These are phyloP conservation scores for Falco punctatus DNA, from an alignment of 2,113 vertebrate genomes.

Conservation along the genomic window DNA sequence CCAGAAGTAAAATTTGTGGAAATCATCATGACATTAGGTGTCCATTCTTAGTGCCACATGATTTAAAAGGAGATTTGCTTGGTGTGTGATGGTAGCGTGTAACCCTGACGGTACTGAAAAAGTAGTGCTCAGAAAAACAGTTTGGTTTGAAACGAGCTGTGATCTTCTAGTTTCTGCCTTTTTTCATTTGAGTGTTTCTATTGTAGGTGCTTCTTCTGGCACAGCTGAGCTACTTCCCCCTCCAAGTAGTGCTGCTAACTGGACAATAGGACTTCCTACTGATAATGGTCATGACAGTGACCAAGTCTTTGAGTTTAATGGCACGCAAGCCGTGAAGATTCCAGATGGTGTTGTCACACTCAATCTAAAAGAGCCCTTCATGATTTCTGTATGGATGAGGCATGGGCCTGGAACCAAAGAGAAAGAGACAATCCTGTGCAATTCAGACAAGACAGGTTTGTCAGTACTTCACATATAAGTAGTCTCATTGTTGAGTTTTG, in stretches of 20 bases:
- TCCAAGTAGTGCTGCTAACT: slow-evolving; percentile 87
- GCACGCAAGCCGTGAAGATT: slow-evolving; percentile 91
- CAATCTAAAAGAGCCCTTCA: slow-evolving; percentile 89
- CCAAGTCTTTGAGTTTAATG: slow-evolving; percentile 98
- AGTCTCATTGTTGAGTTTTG: fast-evolving
- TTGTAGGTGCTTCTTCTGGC: slow-evolving; percentile 85
- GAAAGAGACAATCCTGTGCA: slow-evolving; percentile 95
- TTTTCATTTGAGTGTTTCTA: not conserved
- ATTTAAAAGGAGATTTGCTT: not conserved
- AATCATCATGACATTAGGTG: not conserved
- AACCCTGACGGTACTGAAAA: not conserved
- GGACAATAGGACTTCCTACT: slow-evolving; percentile 91
- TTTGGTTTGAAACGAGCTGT: not conserved
- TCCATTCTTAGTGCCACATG: not conserved
- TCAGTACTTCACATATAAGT: fast-evolving
- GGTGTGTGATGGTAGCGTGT: not conserved
- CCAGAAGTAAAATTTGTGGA: not conserved
- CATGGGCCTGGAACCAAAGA: slow-evolving; percentile 88
- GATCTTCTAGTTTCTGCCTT: not conserved
- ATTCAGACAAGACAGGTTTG: slow-evolving; percentile 94
- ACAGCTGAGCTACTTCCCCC: slow-evolving; percentile 92
- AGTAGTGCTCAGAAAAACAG: not conserved
- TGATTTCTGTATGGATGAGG: slow-evolving; percentile 95
- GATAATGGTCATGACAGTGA: slow-evolving; percentile 97
- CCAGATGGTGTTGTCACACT: slow-evolving; percentile 86